Percentiles rank a stretch among this genome's conserved stretches.
Evolutionary conservation across 2,888 invertebrate species (phyloP).

Genomic region (Neria commutata): DNA sequence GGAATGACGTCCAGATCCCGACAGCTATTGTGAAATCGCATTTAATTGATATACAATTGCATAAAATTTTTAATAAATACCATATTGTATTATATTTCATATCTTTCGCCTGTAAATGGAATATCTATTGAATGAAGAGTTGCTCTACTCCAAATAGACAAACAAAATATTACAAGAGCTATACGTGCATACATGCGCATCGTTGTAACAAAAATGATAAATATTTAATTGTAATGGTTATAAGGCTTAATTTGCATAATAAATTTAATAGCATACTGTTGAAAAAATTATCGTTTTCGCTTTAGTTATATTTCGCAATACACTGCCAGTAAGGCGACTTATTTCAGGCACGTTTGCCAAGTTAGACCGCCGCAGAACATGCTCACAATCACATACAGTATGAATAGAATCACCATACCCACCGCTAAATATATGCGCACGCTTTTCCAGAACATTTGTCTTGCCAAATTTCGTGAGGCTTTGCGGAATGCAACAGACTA

Average conservation of each 20-base stretch:
- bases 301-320: neutral
- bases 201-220: neutral
- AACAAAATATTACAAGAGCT: neutral
- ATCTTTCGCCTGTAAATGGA: neutral
- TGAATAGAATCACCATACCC: constrained; percentile 70
- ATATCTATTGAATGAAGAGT: neutral
- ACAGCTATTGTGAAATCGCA: too few species aligned
- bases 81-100: neutral
- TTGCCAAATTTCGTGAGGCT: constrained; percentile 82
- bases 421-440: constrained; percentile 83
- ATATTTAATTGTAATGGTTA: neutral
- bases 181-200: neutral
- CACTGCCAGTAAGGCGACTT: too few species aligned
- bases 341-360: constrained; percentile 73
- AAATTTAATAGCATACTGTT: neutral
- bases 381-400: constrained; percentile 83
- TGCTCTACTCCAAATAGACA: neutral
- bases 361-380: constrained; percentile 86
- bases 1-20: too few species aligned
- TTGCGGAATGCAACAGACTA: constrained; percentile 88
- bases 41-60: neutral
- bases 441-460: constrained; percentile 93
- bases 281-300: neutral
- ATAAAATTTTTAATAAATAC: neutral
- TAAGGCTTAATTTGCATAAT: neutral